These are phyloP conservation scores for Liodrosophila aerea DNA, from an alignment of 2,888 invertebrate genomes.

Conservation along the genomic window DNA sequence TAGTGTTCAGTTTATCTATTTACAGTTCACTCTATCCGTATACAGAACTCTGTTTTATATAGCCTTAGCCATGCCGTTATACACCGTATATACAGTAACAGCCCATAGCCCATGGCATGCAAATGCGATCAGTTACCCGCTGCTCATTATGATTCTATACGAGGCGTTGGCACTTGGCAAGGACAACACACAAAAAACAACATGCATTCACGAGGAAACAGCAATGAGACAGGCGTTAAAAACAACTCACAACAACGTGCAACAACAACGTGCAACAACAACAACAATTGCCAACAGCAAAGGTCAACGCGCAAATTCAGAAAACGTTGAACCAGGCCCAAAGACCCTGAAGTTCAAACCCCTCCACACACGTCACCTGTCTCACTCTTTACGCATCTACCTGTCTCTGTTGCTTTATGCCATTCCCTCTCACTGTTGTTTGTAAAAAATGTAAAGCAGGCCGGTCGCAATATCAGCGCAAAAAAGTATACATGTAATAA, in stretches of 20 bases:
- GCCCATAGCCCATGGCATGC: too few species aligned
- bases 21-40: too few species aligned
- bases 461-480: constrained; percentile 1
- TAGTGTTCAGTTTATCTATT: too few species aligned
- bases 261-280: constrained; percentile 31
- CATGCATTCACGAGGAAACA: constrained; percentile 36
- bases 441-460: too few species aligned
- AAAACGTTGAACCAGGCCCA: constrained; percentile 57
- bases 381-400: too few species aligned
- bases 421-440: too few species aligned
- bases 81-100: too few species aligned
- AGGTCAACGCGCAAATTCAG: constrained; percentile 68
- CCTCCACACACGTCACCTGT: too few species aligned
- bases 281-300: constrained; percentile 38
- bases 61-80: too few species aligned
- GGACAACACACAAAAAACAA: constrained; percentile 49
- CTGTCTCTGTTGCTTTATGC: too few species aligned
- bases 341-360: constrained; percentile 38
- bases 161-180: constrained; percentile 65
- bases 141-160: constrained; percentile 12
- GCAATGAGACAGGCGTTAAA: constrained; percentile 22
- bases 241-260: constrained; percentile 9
- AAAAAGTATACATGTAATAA: constrained; percentile 4
- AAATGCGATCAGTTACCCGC: too few species aligned
- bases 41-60: too few species aligned